These are phyloP conservation scores for Coecobrya sp. DNA, from an alignment of 2,888 invertebrate genomes.

Conservation along the genomic window DNA sequence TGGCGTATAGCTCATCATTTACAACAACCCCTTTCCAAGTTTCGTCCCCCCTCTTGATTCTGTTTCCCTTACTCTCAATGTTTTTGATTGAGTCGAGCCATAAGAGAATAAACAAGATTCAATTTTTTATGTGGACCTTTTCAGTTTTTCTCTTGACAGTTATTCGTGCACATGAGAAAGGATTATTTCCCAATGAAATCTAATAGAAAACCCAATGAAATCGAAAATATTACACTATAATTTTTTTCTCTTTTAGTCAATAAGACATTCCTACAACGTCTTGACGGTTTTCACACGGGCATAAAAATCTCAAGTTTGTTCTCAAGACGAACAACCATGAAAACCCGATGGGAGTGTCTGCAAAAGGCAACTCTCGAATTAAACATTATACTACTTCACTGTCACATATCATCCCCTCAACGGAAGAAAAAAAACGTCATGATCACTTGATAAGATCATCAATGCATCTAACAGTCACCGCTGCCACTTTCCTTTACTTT, in stretches of 20 bases:
- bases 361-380: neutral
- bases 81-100: slow-evolving; percentile 29
- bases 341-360: slow-evolving; percentile 63
- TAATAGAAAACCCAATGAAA: neutral
- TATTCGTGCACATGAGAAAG: neutral
- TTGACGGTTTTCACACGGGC: slow-evolving; percentile 47
- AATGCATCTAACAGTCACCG: neutral
- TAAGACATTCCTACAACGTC: slow-evolving; percentile 36
- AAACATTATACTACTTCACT: neutral
- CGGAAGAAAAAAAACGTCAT: slow-evolving; percentile 33
- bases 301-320: neutral
- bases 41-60: slow-evolving; percentile 19
- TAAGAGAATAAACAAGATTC: slow-evolving; percentile 47
- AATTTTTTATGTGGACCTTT: slow-evolving; percentile 15
- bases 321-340: slow-evolving; percentile 26
- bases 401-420: neutral
- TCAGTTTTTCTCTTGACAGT: neutral
- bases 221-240: neutral
- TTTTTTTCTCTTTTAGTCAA: neutral
- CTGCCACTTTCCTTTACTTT: slow-evolving; percentile 15
- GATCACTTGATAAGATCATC: slow-evolving; percentile 40
- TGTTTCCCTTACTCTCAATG: neutral
- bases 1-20: slow-evolving; percentile 21
- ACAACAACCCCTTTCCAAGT: neutral
- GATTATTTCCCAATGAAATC: neutral